Evolutionary conservation across 2,888 invertebrate species (phyloP).

Genomic region (Chalcis sispes): DNA sequence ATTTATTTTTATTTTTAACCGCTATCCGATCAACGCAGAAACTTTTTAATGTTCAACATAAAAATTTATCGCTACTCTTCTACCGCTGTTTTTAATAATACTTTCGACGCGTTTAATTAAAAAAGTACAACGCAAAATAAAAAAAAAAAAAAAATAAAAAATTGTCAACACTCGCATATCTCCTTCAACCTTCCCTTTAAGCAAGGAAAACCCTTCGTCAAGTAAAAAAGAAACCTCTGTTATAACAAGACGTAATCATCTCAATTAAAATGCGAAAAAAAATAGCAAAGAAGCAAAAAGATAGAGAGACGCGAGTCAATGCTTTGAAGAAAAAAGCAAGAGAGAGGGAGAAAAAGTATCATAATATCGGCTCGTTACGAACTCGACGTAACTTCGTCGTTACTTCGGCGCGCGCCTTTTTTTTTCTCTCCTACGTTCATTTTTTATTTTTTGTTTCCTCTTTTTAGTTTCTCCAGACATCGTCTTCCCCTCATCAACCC

Average conservation of each 20-base stretch:
- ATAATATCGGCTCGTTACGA: slow-evolving; percentile 39
- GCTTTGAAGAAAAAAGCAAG: background rate
- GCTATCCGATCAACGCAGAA: too few relatives aligned
- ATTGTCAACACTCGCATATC: background rate
- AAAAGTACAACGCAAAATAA: background rate
- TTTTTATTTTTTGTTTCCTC: background rate
- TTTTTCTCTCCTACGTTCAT: background rate
- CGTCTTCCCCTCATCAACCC: slow-evolving; percentile 16
- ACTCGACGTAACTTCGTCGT: background rate
- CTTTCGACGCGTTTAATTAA: too few relatives aligned
- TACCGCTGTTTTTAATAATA: too few relatives aligned
- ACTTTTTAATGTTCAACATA: too few relatives aligned
- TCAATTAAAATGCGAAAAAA: slow-evolving; percentile 46
- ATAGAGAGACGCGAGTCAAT: background rate
- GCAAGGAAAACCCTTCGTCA: slow-evolving; percentile 16
- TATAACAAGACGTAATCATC: slow-evolving; percentile 1
- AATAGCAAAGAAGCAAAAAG: too few relatives aligned
- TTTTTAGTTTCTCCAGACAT: too few relatives aligned
- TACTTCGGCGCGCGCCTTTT: background rate
- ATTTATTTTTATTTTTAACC: too few relatives aligned
- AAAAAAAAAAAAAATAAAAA: background rate
- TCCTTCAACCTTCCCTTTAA: background rate
- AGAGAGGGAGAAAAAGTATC: slow-evolving; percentile 12
- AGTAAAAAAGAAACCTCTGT: slow-evolving; percentile 9
- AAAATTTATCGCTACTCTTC: too few relatives aligned